A percentile compares a stretch with the other conserved stretches of the same genome.
These are phyloP conservation scores for Pteropus alecto DNA, from an alignment of 2,113 vertebrate species.

Conservation along the genomic window DNA sequence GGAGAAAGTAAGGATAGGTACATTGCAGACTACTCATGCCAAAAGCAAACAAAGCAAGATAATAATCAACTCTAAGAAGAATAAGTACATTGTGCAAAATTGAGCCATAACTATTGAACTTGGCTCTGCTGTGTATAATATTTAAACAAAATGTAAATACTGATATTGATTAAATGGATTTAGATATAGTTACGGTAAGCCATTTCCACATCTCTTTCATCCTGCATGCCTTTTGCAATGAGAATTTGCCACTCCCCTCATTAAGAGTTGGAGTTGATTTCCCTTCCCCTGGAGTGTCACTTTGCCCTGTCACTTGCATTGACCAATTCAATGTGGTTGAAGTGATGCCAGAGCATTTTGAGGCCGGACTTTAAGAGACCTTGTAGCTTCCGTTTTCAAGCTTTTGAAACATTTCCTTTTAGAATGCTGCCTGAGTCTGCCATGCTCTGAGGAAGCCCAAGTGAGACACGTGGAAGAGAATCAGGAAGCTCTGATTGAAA, in stretches of 20 bases:
- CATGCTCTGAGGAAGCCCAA: neutral
- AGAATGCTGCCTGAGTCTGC: neutral
- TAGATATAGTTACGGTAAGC: neutral
- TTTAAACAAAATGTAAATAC: conserved; percentile 16
- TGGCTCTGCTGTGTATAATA: neutral
- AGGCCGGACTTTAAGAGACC: neutral
- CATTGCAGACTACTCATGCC: neutral
- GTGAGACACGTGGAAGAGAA: neutral
- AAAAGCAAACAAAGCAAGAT: neutral
- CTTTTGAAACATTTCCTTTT: neutral
- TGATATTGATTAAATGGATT: neutral
- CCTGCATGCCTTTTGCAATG: neutral
- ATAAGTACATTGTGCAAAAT: neutral
- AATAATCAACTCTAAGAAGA: neutral
- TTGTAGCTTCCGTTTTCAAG: neutral
- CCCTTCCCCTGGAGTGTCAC: neutral
- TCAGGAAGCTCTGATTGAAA: neutral
- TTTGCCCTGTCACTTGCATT: neutral
- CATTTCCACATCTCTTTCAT: neutral
- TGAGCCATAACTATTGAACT: neutral
- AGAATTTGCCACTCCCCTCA: neutral
- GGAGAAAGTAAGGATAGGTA: neutral
- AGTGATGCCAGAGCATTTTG: neutral
- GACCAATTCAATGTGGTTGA: neutral
- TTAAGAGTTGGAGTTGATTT: neutral